Evolutionary conservation across 2,113 vertebrate genomes (phyloP), one percentile per base, ranked within the genome.

Genomic region (Otus sunia): DNA sequence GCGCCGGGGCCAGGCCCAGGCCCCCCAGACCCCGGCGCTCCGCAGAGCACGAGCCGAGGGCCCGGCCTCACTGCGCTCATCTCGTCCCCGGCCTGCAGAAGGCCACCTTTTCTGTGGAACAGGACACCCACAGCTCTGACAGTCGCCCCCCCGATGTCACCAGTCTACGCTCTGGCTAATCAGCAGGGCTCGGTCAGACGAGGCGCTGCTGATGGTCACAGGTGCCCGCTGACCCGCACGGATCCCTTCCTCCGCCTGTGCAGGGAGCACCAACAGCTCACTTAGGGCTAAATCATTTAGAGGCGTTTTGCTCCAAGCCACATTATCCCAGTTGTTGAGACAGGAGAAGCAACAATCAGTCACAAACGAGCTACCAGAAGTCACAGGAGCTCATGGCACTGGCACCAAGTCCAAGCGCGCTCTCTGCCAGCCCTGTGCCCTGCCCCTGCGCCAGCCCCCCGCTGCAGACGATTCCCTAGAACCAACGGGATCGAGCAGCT

Each of bases 21-120:
- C 41, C 41, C 41, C 41, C 41, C 41, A 15, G 41, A 16, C 41
- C 43, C 43, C 43, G 16, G 20, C 1, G 4, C 27, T 2, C 15
- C 3, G 79, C 56, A 1, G 6, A 5, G 10, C 5, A 1, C 0
- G 9, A 41, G 73, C 52, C 0, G 7, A 6, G 21, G 9, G 5
- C 59, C 23, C 45, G 7, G 63, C 50, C 32, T 1, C 13, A 2
- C 15, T 2, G 3, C 27, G 23, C 41, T 34, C 34, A 0, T 2
- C 41, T 34, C 13, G 0, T 22, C 2, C 22, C 52, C 2, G 10
- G 5, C n/a, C 89, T 6, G 6, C 6, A 0, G 39, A 12, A 22
- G 27, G 2, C 8, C 6, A 12, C 0, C 55, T 69, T 11, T 11
- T 20, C 32, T 8, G 8, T 15, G 15, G 17, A 41, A 11, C 4